Evolutionary conservation across 2,113 vertebrate species (phyloP).

Genomic region (Pelmatolapia mariae): DNA sequence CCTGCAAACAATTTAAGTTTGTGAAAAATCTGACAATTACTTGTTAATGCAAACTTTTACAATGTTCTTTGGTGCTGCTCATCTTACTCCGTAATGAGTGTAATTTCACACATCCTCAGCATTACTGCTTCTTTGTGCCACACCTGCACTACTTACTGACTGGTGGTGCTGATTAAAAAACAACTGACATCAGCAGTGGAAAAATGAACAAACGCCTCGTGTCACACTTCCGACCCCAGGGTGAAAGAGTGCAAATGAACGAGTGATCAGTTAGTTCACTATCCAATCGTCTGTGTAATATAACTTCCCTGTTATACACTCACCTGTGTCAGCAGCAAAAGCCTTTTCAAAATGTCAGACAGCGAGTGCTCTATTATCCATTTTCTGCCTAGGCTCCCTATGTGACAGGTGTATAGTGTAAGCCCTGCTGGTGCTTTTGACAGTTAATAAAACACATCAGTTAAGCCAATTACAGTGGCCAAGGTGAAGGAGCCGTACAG

Average conservation of each 20-base stretch:
- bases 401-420: conserved; percentile 22
- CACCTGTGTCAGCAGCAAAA: conserved; percentile 45
- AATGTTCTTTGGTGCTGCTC: conserved; percentile 6
- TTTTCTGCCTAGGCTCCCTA: not conserved
- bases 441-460: conserved; percentile 61
- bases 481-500: conserved; percentile 23
- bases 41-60: conserved; percentile 18
- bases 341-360: conserved; percentile 24
- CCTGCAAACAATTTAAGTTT: not conserved
- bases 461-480: conserved; percentile 53
- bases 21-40: not conserved
- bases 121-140: conserved; percentile 54
- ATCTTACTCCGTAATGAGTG: conserved; percentile 19
- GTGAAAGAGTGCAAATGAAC: conserved; percentile 73
- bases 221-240: conserved; percentile 63
- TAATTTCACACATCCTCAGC: conserved; percentile 58
- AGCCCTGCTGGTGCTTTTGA: conserved; percentile 54
- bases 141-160: conserved; percentile 65
- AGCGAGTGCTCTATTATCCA: conserved; percentile 13
- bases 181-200: conserved; percentile 66
- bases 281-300: conserved; percentile 33
- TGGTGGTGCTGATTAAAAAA: conserved; percentile 58
- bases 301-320: conserved; percentile 12
- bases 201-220: conserved; percentile 65
- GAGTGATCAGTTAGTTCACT: conserved; percentile 51